These are phyloP conservation scores for Gorilla gorilla DNA, from an alignment of 2,113 vertebrate species.

Conservation along the genomic window DNA sequence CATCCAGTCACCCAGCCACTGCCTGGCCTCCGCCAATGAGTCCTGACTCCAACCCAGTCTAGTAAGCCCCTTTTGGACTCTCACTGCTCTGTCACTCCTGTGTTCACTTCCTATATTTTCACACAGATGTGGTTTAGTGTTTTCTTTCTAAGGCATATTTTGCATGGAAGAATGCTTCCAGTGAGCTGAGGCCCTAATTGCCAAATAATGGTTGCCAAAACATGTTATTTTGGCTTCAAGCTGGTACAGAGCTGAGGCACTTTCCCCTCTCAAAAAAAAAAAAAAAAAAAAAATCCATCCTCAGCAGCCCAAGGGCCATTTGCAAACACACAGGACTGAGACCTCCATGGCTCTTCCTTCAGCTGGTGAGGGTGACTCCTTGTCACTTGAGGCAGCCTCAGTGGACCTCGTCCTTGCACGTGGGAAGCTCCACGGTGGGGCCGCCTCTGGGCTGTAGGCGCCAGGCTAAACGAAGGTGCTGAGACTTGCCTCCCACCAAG, in stretches of 20 bases:
- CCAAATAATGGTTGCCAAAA: constrained; percentile 78
- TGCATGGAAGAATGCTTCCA: constrained; percentile 78
- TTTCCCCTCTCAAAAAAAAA: constrained; percentile 4
- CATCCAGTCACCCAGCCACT: not conserved
- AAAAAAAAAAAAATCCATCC: not conserved
- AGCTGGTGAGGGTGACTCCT: not conserved
- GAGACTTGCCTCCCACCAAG: constrained; percentile 73
- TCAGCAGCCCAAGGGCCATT: constrained; percentile 61
- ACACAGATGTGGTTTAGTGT: constrained; percentile 75
- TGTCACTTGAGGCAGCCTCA: not conserved
- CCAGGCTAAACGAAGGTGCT: constrained; percentile 52
- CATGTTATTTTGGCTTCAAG: constrained; percentile 77
- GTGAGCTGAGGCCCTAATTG: constrained; percentile 74
- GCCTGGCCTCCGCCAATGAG: not conserved
- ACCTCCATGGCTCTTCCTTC: not conserved
- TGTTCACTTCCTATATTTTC: constrained; percentile 70
- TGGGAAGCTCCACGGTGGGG: constrained; percentile 4
- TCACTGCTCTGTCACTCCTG: constrained; percentile 52
- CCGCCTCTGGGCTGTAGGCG: constrained; percentile 69
- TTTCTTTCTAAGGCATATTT: constrained; percentile 75
- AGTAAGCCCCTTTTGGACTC: not conserved
- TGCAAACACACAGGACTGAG: constrained; percentile 23
- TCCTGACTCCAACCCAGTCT: not conserved
- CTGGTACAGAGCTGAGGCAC: constrained; percentile 55
- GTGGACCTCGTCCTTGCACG: not conserved